A percentile compares a stretch with the other conserved stretches of the same genome.
Conservation (phyloP, 92 coral and sea anemone species). For the Porites rus region DNA sequence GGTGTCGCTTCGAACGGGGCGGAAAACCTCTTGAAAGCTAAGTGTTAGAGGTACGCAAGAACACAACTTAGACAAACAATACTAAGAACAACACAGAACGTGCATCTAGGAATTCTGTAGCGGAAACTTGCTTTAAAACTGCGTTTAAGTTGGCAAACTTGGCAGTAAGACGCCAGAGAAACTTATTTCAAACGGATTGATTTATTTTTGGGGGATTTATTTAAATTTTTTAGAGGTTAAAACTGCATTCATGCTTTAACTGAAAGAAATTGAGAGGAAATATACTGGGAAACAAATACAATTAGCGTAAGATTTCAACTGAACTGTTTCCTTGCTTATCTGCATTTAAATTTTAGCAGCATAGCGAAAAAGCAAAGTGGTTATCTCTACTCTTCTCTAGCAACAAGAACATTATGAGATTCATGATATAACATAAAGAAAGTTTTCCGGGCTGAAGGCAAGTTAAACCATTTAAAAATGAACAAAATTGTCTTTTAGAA, state of each 20-base stretch:
- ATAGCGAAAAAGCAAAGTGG: background rate
- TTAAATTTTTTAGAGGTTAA: background rate
- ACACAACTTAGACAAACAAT: constrained; percentile 23
- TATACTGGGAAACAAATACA: no score
- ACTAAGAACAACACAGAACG: background rate
- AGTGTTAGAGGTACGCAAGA: background rate
- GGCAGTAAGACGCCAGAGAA: background rate
- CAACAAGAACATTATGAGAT: background rate
- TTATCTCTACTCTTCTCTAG: background rate
- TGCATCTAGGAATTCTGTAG: no score
- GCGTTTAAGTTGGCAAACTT: background rate
- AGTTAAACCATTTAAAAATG: background rate
- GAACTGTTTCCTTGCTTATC: background rate
- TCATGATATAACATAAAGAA: background rate
- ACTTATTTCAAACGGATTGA: no score
- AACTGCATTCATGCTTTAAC: background rate
- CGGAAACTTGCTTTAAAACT: background rate
- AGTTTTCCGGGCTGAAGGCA: background rate
- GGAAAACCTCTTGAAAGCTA: background rate
- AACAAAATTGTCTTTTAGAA: background rate
- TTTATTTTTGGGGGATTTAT: background rate
- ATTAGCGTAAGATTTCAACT: background rate
- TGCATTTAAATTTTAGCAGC: background rate
- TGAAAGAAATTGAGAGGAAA: background rate
- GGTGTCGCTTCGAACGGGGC: constrained; percentile 23